Base-by-base conservation (phyloP, 2,797 vertebrate genomes). In the Peromyscus melanophrys region DNA sequence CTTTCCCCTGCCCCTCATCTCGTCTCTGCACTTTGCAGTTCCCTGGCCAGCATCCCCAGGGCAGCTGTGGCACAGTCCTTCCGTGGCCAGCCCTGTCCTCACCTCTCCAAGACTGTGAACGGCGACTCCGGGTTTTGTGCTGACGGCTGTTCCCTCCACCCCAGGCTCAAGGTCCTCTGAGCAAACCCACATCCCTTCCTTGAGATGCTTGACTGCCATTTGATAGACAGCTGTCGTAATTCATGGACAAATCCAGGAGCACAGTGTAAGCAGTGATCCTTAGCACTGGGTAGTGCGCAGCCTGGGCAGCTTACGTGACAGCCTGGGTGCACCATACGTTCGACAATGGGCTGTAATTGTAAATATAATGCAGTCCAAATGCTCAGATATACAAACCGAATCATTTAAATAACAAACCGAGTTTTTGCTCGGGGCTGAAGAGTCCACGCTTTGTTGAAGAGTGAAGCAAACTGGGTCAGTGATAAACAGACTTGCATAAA, bases 291-390 rank as follows among this genome's bases (percentile, higher is more conserved):
- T 43, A 9, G 80, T 4, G n/a, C 61, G 4, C n/a, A 43, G 61
- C 52, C 37, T 1, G 3, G 1, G 13, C 16, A 27, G 21, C 52
- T 46, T 8, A 13, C 3, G 0, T 0, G 46, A 61, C 40, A 1
- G 10, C 21, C 77, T 63, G 12, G 0, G 40, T 1, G 13, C 3
- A 7, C 17, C 27, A 0, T 1, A 7, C 3, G 0, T 84, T 73
- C 82, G 49, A 49, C 55, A 83, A 59, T 6, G 14, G 77, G 40
- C 77, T 25, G 0, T 29, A 29, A 27, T 34, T 75, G 40, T 85
- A 82, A 92, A 77, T 9, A 71, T 82, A 63, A 31, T 6, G 65
- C 11, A n/a, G 83, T 81, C 63, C 40, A 85, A 34, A 29, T 4
- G 43, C 57, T 93, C 75, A 63, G 17, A 31, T 49, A 43, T 14